Base-by-base conservation (phyloP, 2,888 invertebrate genomes). In the Plagodis dolabraria region DNA sequence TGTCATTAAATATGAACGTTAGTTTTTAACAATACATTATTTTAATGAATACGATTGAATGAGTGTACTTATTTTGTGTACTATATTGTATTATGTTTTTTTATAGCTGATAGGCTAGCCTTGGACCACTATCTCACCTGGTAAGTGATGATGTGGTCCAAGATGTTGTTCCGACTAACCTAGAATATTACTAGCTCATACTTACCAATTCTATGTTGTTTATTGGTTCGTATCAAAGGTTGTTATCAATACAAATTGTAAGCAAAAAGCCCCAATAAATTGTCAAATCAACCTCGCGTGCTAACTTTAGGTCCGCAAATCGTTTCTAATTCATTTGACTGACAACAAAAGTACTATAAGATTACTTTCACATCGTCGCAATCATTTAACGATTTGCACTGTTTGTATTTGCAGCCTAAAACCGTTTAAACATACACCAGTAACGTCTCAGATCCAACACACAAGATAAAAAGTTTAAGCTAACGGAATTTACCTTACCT, bases 271-370 rank as follows among this genome's bases (percentile, higher is more conserved):
- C 22, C 22, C 9, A 42, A 63, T 56, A 60, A 44, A 53, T 60
- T 36, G 47, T 45, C 46, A 52, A 60, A 42, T 63, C 42, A 42
- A 53, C 46, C 22, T 62, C 53, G 65, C 57, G 60, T 68, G 57
- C 45, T 4, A 38, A 47, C 10, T 47, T 34, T 52, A 43, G 33
- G 33, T 38, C 42, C 45, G 57, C 36, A 42, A 46, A 44, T 56
- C 53, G 60, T 65, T 58, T 55, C 55, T 59, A 61, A 62, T 67
- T 59, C 52, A 68, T 48, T 53, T 72, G 77, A 74, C 64, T 44
- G 82, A 76, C 76, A 68, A 54, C 48, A 64, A 71, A 70, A 78
- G 57, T 47, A 56, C 9, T 44, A 42, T 46, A 57, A 58, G 43
- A 52, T 60, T 49, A 44, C 40, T 10, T 10, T 10, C 50, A 42